phyloP scores from a whole-genome alignment of 2,888 invertebrate genomes.

The Tanaodytes sp. region DNA sequence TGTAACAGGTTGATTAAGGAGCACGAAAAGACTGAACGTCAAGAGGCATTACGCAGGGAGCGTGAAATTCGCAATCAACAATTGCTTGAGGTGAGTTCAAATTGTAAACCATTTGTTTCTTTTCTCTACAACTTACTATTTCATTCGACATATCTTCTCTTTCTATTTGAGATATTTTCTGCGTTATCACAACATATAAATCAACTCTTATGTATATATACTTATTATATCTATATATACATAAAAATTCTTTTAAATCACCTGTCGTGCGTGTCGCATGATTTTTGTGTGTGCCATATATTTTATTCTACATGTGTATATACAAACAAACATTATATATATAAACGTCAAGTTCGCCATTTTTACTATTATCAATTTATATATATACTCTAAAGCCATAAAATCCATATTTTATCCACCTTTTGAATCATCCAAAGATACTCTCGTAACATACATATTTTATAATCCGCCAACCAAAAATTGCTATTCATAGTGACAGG shows the following conservation, averaged over 20 bases:
- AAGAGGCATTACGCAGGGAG: slow-evolving; percentile 87
- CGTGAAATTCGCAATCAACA: slow-evolving; percentile 88
- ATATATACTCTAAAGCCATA: slow-evolving; percentile 52
- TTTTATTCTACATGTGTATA: slow-evolving; percentile 63
- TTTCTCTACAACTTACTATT: slow-evolving; percentile 68
- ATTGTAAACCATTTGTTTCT: slow-evolving; percentile 40
- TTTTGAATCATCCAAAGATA: slow-evolving; percentile 50
- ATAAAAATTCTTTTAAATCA: slow-evolving; percentile 69
- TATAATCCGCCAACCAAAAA: slow-evolving; percentile 60
- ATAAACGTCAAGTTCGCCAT: slow-evolving; percentile 53
- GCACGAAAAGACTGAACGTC: slow-evolving; percentile 85
- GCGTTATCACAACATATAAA: slow-evolving; percentile 55
- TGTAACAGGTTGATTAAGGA: slow-evolving; percentile 79
- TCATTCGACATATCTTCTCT: slow-evolving; percentile 69
- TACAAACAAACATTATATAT: slow-evolving; percentile 56
- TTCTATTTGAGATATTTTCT: slow-evolving; percentile 65
- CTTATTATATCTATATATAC: slow-evolving; percentile 57
- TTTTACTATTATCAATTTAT: slow-evolving; percentile 57
- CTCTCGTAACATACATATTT: slow-evolving; percentile 51
- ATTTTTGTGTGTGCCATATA: slow-evolving; percentile 72
- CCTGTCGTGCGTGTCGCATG: slow-evolving; percentile 73
- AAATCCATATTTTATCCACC: slow-evolving; percentile 28
- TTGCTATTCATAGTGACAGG: slow-evolving; percentile 73
- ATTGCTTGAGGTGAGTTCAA: slow-evolving; percentile 84
- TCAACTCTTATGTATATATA: slow-evolving; percentile 61